These are phyloP conservation scores for Rhagoletis zephyria DNA, from an alignment of 1,140 invertebrate species.

Conservation along the genomic window DNA sequence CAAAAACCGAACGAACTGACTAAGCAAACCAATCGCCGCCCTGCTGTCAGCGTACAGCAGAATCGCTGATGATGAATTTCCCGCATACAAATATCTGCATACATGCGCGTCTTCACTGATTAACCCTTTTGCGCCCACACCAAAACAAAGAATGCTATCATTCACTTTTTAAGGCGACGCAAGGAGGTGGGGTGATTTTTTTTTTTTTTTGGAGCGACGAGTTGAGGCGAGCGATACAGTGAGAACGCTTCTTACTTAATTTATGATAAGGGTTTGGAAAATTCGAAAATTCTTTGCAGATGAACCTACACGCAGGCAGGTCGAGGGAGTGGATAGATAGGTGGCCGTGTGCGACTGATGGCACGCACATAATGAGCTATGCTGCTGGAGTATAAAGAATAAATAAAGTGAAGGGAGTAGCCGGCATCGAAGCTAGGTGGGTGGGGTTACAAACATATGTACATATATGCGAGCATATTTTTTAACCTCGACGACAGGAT, in stretches of 20 bases:
- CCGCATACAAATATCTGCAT: slow-evolving; percentile 47
- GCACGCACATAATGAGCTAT: slow-evolving; percentile 45
- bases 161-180: neutral
- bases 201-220: slow-evolving; percentile 18
- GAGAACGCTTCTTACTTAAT: slow-evolving; percentile 62
- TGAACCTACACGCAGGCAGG: slow-evolving; percentile 62
- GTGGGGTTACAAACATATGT: neutral
- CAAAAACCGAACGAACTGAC: slow-evolving; percentile 5
- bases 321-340: neutral
- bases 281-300: slow-evolving; percentile 67
- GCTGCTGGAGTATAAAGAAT: slow-evolving; percentile 26
- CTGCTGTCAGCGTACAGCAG: neutral
- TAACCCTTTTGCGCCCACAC: slow-evolving; percentile 6
- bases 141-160: slow-evolving; percentile 22
- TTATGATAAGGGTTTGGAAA: slow-evolving; percentile 72
- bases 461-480: slow-evolving; percentile 54
- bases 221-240: neutral
- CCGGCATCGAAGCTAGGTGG: neutral
- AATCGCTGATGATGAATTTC: slow-evolving; percentile 42
- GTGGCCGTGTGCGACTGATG: neutral
- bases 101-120: slow-evolving; percentile 13
- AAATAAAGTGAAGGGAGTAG: neutral
- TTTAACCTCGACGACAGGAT: slow-evolving; percentile 73
- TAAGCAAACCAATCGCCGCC: slow-evolving; percentile 48
- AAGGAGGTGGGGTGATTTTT: neutral